Evolutionary conservation across 2,113 vertebrate genomes (phyloP).

Genomic region (Vireo altiloquus): DNA sequence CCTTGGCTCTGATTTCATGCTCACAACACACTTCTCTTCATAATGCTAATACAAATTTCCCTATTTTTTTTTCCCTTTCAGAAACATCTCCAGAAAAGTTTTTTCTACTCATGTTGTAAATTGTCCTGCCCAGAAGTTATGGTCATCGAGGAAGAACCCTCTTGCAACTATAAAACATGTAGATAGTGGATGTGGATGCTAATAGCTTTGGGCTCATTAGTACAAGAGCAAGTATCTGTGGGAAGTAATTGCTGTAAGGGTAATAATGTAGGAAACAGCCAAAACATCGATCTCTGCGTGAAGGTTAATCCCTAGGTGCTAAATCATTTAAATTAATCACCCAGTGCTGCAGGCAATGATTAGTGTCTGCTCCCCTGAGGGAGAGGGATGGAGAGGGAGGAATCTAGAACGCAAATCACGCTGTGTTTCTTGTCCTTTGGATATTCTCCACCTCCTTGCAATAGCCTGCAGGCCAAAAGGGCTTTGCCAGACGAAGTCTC

Average conservation of each 20-base stretch:
- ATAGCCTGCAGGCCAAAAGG: not conserved
- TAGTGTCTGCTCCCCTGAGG: not conserved
- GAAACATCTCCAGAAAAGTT: not conserved
- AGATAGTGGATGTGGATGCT: not conserved
- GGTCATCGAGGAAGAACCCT: not conserved
- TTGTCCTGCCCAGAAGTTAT: not conserved
- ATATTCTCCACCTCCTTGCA: not conserved
- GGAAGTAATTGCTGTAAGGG: constrained; percentile 51
- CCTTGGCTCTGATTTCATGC: not conserved
- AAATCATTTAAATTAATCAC: constrained; percentile 61
- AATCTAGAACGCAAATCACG: not conserved
- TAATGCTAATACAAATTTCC: not conserved
- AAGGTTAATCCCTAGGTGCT: constrained; percentile 49
- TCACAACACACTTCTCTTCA: not conserved
- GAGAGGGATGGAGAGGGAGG: not conserved
- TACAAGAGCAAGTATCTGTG: constrained; percentile 18
- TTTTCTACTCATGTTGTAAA: not conserved
- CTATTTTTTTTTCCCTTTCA: not conserved
- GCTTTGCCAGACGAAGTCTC: not conserved
- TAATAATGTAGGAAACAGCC: constrained; percentile 45
- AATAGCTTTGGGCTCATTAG: constrained; percentile 52
- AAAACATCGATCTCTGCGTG: constrained; percentile 41
- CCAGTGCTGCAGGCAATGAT: constrained; percentile 11
- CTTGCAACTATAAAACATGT: not conserved
- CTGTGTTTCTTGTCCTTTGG: not conserved